Evolutionary conservation across 2,113 vertebrate species (phyloP).

Genomic region (Oxyura jamaicensis): DNA sequence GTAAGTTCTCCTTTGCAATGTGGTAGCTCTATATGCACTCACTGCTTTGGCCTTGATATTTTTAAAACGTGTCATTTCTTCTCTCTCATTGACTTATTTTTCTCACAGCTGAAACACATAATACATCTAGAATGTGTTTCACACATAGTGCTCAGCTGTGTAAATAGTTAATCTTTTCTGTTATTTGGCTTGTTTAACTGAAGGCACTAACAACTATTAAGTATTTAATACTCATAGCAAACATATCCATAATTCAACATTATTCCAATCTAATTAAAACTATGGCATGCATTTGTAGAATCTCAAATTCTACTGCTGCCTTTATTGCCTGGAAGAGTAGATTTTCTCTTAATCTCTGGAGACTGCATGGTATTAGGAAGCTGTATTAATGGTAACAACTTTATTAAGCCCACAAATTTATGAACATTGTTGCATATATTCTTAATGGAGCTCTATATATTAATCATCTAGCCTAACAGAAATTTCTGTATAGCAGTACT

Average conservation of each 20-base stretch:
- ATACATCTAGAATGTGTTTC: neutral
- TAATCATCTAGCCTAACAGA: neutral
- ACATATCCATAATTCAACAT: neutral
- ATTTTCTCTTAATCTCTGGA: constrained; percentile 14
- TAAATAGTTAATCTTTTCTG: neutral
- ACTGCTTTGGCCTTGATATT: neutral
- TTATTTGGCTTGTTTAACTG: neutral
- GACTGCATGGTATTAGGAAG: neutral
- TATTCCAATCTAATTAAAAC: neutral
- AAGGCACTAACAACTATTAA: neutral
- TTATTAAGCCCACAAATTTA: neutral
- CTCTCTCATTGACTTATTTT: neutral
- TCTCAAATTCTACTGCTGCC: neutral
- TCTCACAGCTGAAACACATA: neutral
- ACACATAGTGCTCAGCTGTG: neutral
- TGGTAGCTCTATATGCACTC: neutral
- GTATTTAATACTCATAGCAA: neutral
- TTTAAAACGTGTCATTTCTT: neutral
- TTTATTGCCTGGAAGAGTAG: neutral
- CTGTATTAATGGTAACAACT: neutral
- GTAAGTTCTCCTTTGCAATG: neutral
- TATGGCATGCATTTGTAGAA: neutral
- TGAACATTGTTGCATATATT: neutral
- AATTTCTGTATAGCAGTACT: neutral
- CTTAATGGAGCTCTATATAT: neutral